phyloP scores from a whole-genome alignment of 2,113 vertebrate genomes.

The Carlito syrichta region DNA sequence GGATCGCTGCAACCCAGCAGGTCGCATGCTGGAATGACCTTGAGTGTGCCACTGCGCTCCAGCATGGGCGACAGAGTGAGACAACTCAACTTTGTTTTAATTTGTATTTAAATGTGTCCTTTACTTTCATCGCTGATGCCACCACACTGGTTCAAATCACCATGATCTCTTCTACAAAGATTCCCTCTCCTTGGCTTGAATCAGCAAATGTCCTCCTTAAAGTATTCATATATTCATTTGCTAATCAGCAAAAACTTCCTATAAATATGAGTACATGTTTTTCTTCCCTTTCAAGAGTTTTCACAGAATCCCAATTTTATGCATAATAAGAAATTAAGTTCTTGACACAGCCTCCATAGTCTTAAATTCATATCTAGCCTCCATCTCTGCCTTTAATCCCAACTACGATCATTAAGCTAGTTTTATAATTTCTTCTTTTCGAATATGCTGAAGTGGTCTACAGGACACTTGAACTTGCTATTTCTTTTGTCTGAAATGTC shows the following conservation, averaged over 20 bases:
- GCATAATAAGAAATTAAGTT: neutral
- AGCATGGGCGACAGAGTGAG: too few species aligned
- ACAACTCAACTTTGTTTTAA: too few species aligned
- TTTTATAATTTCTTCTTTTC: neutral
- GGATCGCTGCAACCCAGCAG: too few species aligned
- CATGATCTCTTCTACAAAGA: neutral
- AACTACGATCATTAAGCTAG: neutral
- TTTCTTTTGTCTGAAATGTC: neutral
- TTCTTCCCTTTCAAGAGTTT: neutral
- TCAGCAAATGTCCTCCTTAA: neutral
- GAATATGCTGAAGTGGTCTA: neutral
- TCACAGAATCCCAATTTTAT: neutral
- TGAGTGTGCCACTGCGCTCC: too few species aligned
- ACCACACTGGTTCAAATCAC: neutral
- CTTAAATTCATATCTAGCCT: rapidly evolving
- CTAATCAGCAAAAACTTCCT: neutral
- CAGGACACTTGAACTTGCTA: neutral
- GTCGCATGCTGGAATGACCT: too few species aligned
- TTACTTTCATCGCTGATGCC: neutral
- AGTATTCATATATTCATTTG: neutral
- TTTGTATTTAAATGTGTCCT: too few species aligned
- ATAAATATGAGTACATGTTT: neutral
- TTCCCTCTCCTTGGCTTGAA: neutral
- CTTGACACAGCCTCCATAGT: neutral
- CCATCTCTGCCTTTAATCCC: neutral